Conservation (phyloP, 2,888 invertebrate species). For the Helobdella robusta region DNA sequence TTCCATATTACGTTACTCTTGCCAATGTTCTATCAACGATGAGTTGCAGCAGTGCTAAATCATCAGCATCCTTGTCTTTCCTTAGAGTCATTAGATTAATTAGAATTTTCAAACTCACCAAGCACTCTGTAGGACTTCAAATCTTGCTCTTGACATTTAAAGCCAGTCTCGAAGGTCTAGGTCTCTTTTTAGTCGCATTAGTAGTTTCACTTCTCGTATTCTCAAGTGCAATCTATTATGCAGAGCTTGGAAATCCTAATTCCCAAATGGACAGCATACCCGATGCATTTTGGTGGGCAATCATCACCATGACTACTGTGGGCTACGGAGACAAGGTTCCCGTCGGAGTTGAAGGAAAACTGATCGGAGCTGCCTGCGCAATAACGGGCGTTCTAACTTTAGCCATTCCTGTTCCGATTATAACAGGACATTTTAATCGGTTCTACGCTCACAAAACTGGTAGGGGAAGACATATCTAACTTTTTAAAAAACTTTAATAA, state of each 20-base stretch:
- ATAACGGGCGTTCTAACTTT: conserved; percentile 51
- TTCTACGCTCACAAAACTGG: conserved; percentile 33
- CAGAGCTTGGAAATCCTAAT: conserved; percentile 45
- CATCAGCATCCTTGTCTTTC: conserved; percentile 51
- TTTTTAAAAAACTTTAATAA: no score
- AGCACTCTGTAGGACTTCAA: conserved; percentile 53
- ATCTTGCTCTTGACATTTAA: conserved; percentile 52
- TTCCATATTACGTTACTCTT: conserved; percentile 53
- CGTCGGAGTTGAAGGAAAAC: conserved; percentile 44
- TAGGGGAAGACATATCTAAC: conserved; percentile 33
- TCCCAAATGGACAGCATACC: conserved; percentile 43
- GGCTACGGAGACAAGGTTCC: conserved; percentile 49
- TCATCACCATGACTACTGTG: conserved; percentile 46
- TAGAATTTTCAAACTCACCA: conserved; percentile 51
- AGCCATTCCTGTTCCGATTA: conserved; percentile 52
- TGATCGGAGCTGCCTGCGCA: conserved; percentile 47
- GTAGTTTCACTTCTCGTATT: conserved; percentile 51
- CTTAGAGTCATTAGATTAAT: conserved; percentile 51
- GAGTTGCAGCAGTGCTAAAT: conserved; percentile 46
- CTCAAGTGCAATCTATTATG: conserved; percentile 52
- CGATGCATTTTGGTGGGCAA: conserved; percentile 46
- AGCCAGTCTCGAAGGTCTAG: conserved; percentile 51
- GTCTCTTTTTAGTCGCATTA: conserved; percentile 51
- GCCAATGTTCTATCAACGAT: conserved; percentile 44
- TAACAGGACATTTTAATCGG: conserved; percentile 50